phyloP scores from a whole-genome alignment of 1,140 invertebrate genomes.

The Caligus rogercresseyi region DNA sequence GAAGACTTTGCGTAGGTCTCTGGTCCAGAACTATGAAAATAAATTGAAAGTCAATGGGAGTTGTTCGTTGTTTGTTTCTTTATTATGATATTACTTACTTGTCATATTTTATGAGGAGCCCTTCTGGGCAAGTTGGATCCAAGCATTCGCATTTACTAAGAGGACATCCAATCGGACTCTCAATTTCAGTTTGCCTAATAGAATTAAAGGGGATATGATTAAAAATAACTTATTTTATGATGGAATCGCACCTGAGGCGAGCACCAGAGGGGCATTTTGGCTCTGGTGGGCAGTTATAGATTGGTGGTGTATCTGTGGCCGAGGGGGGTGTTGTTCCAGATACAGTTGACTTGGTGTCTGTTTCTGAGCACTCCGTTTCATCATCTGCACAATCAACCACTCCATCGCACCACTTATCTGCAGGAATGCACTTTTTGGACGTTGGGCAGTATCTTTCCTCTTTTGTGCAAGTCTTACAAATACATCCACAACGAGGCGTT shows the following conservation, averaged over 20 bases:
- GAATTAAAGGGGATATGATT: background rate
- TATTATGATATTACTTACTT: background rate
- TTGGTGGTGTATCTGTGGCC: background rate
- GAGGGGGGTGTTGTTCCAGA: background rate
- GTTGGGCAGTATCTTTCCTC: background rate
- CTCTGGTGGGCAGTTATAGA: background rate
- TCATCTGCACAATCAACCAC: constrained; percentile 12
- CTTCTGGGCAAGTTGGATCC: background rate
- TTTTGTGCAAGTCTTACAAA: background rate
- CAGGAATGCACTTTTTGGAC: background rate
- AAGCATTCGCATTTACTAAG: constrained; percentile 2
- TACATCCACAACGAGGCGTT: background rate
- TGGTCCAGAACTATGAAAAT: background rate
- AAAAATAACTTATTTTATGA: background rate
- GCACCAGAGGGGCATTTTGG: background rate
- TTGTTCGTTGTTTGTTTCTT: background rate
- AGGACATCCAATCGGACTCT: background rate
- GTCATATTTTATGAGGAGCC: background rate
- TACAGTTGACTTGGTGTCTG: background rate
- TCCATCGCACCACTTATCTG: background rate
- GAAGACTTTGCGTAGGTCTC: background rate
- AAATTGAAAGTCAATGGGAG: background rate
- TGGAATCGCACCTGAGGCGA: background rate
- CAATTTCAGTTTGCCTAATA: constrained; percentile 6
- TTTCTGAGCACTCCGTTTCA: background rate